Base-by-base conservation (phyloP, 2,888 invertebrate species). In the Euphydryas editha region DNA sequence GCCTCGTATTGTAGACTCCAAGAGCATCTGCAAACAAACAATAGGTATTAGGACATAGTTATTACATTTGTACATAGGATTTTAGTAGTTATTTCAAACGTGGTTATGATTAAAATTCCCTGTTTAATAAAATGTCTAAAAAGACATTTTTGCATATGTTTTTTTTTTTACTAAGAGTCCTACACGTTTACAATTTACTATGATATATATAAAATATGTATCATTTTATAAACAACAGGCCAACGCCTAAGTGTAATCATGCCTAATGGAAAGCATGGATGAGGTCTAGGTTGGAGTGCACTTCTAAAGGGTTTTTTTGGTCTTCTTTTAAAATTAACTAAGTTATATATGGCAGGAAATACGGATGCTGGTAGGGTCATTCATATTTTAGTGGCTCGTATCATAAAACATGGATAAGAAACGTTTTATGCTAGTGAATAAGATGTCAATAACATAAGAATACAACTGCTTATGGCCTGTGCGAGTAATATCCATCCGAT, bases 1-100 rank as follows among this genome's bases (percentile, higher is more conserved):
- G 79, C 67, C 78, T 81, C 75, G 76, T 81, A 79, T 77, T 79
- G 77, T 76, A 74, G 79, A 84, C 83, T 79, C 81, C 78, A 72
- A 82, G 77, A 69, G 86, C 84, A 82, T 86, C 89, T 89, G 89
- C 74, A 81, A 83, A 83, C 78, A 82, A 85, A 84, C 78, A 83
- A 73, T 66, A 63, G 62, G 62, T 67, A 66, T 70, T 70, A 70
- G 65, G 58, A 70, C 36, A 47, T 65, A 62, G 65, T 70, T 68
- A 70, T 70, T 68, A 70, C 57, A 68, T 68, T 44, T 65, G 65
- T 70, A 65, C 65, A 49, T 57, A 47, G 59, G 59, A 68, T 70
- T 69, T 57, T 60, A 69, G 60, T 54, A 36, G 17, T 44, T 59
- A 69, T 68, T 61, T 46, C 57, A 60, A 56, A 54, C 15, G 24